Conservation (phyloP, 2,888 invertebrate species). For the Pseudoips prasinana region DNA sequence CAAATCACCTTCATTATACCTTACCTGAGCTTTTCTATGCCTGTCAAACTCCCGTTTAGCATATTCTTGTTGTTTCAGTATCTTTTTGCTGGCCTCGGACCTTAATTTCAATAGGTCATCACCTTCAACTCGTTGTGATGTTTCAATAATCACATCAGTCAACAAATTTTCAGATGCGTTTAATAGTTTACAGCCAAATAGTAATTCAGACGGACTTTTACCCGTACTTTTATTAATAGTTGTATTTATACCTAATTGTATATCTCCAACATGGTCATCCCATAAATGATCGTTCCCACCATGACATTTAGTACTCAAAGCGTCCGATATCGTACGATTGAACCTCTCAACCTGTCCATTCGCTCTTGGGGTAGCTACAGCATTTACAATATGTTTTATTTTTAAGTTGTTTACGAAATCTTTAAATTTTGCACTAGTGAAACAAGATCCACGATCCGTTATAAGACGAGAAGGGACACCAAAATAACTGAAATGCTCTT, state of each 20-base stretch:
- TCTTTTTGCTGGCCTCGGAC: conserved; percentile 6
- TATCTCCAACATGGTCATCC: conserved; percentile 13
- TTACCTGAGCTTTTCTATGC: conserved; percentile 1
- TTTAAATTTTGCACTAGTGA: conserved; percentile 1
- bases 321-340: conserved; percentile 1
- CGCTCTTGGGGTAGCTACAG: conserved; percentile 10
- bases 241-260: conserved; percentile 20
- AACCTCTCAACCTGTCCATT: conserved; percentile 6
- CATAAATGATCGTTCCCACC: conserved; percentile 6
- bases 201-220: conserved; percentile 19
- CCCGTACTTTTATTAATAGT: conserved; percentile 14
- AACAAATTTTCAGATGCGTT: conserved; percentile 15
- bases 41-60: conserved; percentile 9
- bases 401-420: neutral
- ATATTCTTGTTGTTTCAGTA: conserved; percentile 9
- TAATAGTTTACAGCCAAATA: conserved; percentile 16
- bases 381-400: conserved; percentile 4
- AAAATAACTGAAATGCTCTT: conserved; percentile 2
- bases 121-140: neutral
- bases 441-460: conserved; percentile 2
- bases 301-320: neutral
- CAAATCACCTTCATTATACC: conserved; percentile 3
- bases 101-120: conserved; percentile 8
- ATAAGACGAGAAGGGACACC: neutral
- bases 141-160: conserved; percentile 8